Evolutionary conservation across 2,888 invertebrate genomes (phyloP).

Genomic region (Seira ritae): DNA sequence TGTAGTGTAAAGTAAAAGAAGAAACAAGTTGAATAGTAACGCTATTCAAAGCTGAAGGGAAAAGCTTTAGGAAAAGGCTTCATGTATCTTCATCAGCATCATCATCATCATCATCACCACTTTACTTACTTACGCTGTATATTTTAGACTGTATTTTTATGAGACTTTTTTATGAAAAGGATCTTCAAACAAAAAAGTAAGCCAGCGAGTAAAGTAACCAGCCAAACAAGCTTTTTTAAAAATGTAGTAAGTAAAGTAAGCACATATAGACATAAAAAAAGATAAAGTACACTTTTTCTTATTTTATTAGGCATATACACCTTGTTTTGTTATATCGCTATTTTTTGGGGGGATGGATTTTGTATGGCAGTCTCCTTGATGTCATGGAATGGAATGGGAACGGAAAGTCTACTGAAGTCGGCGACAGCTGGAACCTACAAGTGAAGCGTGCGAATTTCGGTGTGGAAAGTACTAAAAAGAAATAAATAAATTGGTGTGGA

Average conservation of each 20-base stretch:
- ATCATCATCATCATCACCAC: not conserved
- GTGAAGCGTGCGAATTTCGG: constrained; percentile 64
- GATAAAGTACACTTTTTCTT: constrained; percentile 37
- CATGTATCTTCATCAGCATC: constrained; percentile 25
- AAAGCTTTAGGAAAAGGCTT: not conserved
- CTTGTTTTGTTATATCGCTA: constrained; percentile 42
- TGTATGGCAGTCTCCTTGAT: constrained; percentile 48
- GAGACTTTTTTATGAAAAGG: constrained; percentile 46
- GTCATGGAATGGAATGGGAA: constrained; percentile 64
- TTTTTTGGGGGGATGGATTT: constrained; percentile 63
- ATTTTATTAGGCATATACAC: constrained; percentile 16
- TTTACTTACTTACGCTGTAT: not conserved
- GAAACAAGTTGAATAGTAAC: not conserved
- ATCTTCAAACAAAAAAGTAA: constrained; percentile 64
- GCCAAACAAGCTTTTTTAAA: constrained; percentile 62
- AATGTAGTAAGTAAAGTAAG: constrained; percentile 43
- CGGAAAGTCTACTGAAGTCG: constrained; percentile 64
- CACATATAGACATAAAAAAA: constrained; percentile 26
- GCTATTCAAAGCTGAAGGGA: not conserved
- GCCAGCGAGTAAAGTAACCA: constrained; percentile 62
- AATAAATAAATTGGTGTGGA: constrained; percentile 20
- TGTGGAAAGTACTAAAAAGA: constrained; percentile 50
- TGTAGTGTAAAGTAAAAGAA: no score
- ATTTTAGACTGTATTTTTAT: constrained; percentile 4
- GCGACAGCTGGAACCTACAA: constrained; percentile 64